A percentile compares a stretch with the other conserved stretches of the same genome.
phyloP scores from a whole-genome alignment of 2,797 vertebrate species.

The Characodon lateralis region DNA sequence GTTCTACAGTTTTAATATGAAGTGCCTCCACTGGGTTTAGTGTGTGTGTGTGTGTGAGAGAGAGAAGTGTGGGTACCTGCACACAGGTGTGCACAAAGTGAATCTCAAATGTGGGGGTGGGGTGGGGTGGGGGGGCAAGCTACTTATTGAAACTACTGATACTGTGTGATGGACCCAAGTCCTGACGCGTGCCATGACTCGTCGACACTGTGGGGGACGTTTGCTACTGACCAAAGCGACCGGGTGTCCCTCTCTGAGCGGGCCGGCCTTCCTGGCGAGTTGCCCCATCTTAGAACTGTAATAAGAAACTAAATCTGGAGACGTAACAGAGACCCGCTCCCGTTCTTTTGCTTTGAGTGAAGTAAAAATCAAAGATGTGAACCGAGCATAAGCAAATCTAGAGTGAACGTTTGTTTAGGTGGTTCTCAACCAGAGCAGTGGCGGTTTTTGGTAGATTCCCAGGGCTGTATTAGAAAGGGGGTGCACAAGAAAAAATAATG shows the following conservation, averaged over 20 bases:
- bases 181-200: constrained; percentile 72
- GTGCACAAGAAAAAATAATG: background rate
- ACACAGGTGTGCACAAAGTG: constrained; percentile 57
- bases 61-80: constrained; percentile 73
- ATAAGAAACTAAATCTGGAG: constrained; percentile 32
- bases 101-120: constrained; percentile 48
- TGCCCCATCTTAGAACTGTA: constrained; percentile 38
- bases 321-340: constrained; percentile 35
- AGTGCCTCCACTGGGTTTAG: constrained; percentile 78
- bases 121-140: constrained; percentile 77
- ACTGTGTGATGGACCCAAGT: constrained; percentile 76
- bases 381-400: constrained; percentile 37
- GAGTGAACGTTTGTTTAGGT: constrained; percentile 37
- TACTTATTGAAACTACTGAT: constrained; percentile 83
- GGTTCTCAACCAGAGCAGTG: background rate
- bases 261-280: constrained; percentile 46
- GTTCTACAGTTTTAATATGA: constrained; percentile 76
- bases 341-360: constrained; percentile 36
- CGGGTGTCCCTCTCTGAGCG: constrained; percentile 67
- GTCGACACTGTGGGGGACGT: constrained; percentile 66
- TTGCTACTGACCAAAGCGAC: constrained; percentile 82
- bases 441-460: background rate
- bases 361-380: constrained; percentile 56
- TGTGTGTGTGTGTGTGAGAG: constrained; percentile 55
- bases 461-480: background rate